These are phyloP conservation scores for Thaleichthys pacificus DNA, from an alignment of 2,797 vertebrate genomes.

Conservation along the genomic window DNA sequence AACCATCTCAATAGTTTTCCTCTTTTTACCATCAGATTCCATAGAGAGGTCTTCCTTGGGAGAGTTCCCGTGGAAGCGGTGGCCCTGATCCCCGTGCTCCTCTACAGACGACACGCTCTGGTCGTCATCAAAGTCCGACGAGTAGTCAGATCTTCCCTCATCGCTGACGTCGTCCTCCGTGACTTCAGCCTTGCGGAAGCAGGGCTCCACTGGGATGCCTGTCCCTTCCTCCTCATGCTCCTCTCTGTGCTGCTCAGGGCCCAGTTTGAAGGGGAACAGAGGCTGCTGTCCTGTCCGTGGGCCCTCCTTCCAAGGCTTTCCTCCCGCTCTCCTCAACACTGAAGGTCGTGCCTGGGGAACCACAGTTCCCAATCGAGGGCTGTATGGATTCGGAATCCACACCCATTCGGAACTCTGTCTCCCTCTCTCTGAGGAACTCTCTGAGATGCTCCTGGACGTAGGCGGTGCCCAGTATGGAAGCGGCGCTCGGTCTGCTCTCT, in stretches of 20 bases:
- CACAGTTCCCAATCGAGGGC: conserved; percentile 19
- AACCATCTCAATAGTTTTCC: neutral
- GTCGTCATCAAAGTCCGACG: conserved; percentile 79
- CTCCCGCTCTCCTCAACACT: conserved; percentile 18
- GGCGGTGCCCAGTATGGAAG: conserved; percentile 54
- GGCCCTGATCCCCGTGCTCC: conserved; percentile 49
- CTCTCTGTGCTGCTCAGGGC: neutral
- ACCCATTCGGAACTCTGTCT: conserved; percentile 40
- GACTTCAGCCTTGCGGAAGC: conserved; percentile 14
- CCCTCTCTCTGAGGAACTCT: conserved; percentile 47
- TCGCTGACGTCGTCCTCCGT: conserved; percentile 34
- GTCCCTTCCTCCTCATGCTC: neutral
- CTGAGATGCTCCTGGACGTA: conserved; percentile 68
- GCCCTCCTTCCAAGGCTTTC: conserved; percentile 1
- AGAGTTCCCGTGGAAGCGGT: conserved; percentile 14
- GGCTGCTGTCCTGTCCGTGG: neutral
- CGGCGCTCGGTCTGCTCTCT: conserved; percentile 71
- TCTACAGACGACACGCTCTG: conserved; percentile 65
- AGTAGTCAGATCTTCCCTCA: conserved; percentile 66
- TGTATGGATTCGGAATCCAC: conserved; percentile 19
- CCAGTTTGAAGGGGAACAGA: conserved; percentile 9
- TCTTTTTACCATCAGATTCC: conserved; percentile 64
- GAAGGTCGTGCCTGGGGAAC: neutral
- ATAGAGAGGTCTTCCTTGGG: conserved; percentile 41
- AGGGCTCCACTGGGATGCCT: conserved; percentile 15